Percentiles rank a stretch among this genome's conserved stretches.
phyloP scores from a whole-genome alignment of 2,888 invertebrate genomes.

The Augiades crinisus region DNA sequence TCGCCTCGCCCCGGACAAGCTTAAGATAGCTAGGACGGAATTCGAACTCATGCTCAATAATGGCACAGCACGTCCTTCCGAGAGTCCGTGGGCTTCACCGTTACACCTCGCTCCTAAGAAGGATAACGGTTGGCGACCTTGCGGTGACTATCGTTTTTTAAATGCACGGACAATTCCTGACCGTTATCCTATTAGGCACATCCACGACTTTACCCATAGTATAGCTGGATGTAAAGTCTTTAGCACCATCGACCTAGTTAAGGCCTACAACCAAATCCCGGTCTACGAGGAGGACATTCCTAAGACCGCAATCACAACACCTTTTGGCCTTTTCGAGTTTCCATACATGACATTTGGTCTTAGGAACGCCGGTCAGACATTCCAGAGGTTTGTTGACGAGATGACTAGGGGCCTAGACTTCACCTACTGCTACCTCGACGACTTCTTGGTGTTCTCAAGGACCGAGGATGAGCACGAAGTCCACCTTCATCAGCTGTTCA shows the following conservation, averaged over 20 bases:
- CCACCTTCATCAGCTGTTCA: background rate
- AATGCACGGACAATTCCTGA: constrained; percentile 41
- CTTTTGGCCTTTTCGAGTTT: constrained; percentile 29
- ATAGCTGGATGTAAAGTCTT: constrained; percentile 39
- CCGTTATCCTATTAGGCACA: constrained; percentile 43
- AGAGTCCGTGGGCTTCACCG: constrained; percentile 28
- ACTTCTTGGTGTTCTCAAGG: constrained; percentile 11
- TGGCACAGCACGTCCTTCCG: constrained; percentile 32
- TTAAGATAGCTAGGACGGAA: constrained; percentile 30
- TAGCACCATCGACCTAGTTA: constrained; percentile 43
- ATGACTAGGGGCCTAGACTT: background rate
- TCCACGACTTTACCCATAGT: constrained; percentile 43
- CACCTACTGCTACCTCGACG: constrained; percentile 16
- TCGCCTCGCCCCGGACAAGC: constrained; percentile 26
- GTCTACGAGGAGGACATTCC: constrained; percentile 26
- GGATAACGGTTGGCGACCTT: constrained; percentile 38
- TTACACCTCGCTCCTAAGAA: constrained; percentile 41
- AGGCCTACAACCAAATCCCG: constrained; percentile 38
- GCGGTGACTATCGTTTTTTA: constrained; percentile 38
- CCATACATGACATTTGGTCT: constrained; percentile 31
- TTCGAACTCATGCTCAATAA: constrained; percentile 20
- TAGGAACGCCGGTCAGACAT: constrained; percentile 37
- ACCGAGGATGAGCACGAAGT: background rate
- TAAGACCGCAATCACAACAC: constrained; percentile 32
- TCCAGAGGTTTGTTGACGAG: constrained; percentile 25